Evolutionary conservation across 1,140 invertebrate genomes (phyloP), one percentile per base, ranked within the genome.

Genomic region (Drosophila jambulina): DNA sequence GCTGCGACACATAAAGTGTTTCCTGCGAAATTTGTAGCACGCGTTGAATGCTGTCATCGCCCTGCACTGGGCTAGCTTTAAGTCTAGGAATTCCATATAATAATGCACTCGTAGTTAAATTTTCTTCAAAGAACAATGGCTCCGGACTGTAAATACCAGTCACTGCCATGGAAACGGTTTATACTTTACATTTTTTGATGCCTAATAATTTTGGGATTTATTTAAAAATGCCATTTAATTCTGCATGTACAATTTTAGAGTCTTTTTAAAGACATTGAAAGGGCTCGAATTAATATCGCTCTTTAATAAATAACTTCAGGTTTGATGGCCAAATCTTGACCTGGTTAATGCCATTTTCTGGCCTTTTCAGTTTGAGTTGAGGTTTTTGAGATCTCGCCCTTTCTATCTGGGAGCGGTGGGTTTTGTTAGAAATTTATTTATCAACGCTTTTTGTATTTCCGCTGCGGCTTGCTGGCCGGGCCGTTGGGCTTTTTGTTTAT

Each of bases 381-480:
- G 21, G 9, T 23, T 32, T 27, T 70, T 64, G 65, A 25, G 54
- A 23, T 29, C 17, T n/a, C 12, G 61, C 40, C 57, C 21, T 48
- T 64, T 48, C 40, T 43, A 34, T 46, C 34, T 42, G 46, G n/a
- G 5, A 49, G n/a, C 38, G 29, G 45, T 48, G 25, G 54, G 36
- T 58, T 62, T 81, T 68, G 74, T 76, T 85, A 69, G 68, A 75
- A 84, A 82, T 86, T 90, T 90, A 85, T 90, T 88, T 88, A 84
- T 88, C 81, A 90, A 82, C 75, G 83, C 78, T 91, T 91, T 87
- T 91, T 91, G 80, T 69, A 71, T 77, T 78, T 91, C 83, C 81
- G 80, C 63, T 76, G 77, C 46, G 64, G 75, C 72, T 82, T 40
- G 63, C 57, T 76, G 59, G 45, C 48, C 51, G 70, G 74, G 69